Percentiles rank a stretch among this genome's conserved stretches.
phyloP scores from a whole-genome alignment of 2,888 invertebrate species.

The Auanema freiburgensis region DNA sequence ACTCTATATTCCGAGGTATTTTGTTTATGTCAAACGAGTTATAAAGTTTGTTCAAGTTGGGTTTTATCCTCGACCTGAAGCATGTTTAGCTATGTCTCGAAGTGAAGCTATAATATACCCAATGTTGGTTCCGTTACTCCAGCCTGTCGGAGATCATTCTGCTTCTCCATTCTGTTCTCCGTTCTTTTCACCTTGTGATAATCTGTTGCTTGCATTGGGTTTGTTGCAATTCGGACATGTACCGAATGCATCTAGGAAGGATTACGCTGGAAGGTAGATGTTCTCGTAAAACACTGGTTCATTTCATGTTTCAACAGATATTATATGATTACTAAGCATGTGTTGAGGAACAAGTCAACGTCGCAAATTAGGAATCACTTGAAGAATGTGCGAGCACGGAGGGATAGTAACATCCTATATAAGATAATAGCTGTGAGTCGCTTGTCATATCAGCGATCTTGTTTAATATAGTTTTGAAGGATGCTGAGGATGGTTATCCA shows the following conservation, averaged over 20 bases:
- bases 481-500: conserved; percentile 13
- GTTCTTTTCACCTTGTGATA: neutral
- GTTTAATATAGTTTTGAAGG: neutral
- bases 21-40: neutral
- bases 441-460: too few relatives aligned
- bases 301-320: conserved; percentile 8
- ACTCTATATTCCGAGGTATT: too few relatives aligned
- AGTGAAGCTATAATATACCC: conserved; percentile 19
- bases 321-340: conserved; percentile 8
- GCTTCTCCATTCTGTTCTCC: neutral
- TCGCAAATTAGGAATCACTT: conserved; percentile 9
- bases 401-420: neutral
- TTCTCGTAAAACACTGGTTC: neutral
- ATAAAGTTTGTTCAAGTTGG: conserved; percentile 1
- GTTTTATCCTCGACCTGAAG: conserved; percentile 16
- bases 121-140: conserved; percentile 10
- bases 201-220: conserved; percentile 9
- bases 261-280: conserved; percentile 4
- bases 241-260: neutral
- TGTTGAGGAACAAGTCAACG: neutral
- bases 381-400: neutral
- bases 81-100: conserved; percentile 13
- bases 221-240: conserved; percentile 18
- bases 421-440: conserved; percentile 8
- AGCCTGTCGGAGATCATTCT: neutral